Conservation (phyloP, 1,140 invertebrate genomes). For the Trissolcus basalis region DNA sequence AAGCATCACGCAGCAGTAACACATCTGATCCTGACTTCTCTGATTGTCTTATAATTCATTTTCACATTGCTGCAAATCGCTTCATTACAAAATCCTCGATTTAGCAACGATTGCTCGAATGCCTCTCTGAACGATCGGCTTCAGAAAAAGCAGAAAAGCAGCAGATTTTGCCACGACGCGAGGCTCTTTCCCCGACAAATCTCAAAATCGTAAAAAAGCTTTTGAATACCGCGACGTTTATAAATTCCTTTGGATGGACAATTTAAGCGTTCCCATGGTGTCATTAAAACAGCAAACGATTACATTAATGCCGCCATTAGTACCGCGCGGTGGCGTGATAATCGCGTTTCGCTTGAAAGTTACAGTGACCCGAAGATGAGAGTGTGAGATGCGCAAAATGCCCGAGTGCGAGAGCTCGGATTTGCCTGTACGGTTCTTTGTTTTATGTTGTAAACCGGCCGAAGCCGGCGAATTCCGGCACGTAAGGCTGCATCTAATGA, state of each 20-base stretch:
- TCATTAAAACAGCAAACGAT: conserved; percentile 50
- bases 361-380: conserved; percentile 34
- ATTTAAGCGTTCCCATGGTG: conserved; percentile 39
- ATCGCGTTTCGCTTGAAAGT: conserved; percentile 39
- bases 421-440: conserved; percentile 38
- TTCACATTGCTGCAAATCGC: too few relatives aligned
- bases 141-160: too few relatives aligned
- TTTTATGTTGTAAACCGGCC: conserved; percentile 16
- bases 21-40: too few relatives aligned
- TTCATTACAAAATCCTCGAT: too few relatives aligned
- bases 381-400: conserved; percentile 25
- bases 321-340: conserved; percentile 16
- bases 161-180: too few relatives aligned
- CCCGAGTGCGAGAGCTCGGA: conserved; percentile 36
- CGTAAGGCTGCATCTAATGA: conserved; percentile 63
- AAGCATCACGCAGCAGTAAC: too few relatives aligned
- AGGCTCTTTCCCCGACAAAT: too few relatives aligned
- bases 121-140: too few relatives aligned
- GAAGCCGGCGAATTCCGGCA: conserved; percentile 43
- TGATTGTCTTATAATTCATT: too few relatives aligned
- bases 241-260: conserved; percentile 42
- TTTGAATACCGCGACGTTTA: conserved; percentile 9
- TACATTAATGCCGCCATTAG: conserved; percentile 48
- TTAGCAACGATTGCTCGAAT: too few relatives aligned
- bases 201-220: too few relatives aligned